A percentile compares a stretch with the other conserved stretches of the same genome.
Evolutionary conservation across 1,140 invertebrate species (phyloP).

Genomic region (Habropoda laboriosa): DNA sequence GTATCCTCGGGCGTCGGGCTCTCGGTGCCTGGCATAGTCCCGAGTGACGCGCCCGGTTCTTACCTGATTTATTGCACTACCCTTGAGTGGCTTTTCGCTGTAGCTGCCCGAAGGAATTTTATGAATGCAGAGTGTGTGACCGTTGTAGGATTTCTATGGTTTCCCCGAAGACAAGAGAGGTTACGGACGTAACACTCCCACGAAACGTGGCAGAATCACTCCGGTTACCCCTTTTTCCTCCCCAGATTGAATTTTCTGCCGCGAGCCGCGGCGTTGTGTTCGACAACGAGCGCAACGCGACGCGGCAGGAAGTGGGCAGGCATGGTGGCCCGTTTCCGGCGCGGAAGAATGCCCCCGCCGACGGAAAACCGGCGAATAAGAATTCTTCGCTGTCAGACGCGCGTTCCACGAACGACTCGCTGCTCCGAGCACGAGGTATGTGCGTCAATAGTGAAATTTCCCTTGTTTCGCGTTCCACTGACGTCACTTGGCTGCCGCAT

Average conservation of each 20-base stretch:
- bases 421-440: constrained; percentile 1
- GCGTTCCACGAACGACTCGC: neutral
- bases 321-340: neutral
- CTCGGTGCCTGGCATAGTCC: too few relatives aligned
- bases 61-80: too few relatives aligned
- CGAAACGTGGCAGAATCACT: neutral
- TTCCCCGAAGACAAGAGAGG: too few relatives aligned
- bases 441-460: constrained; percentile 4
- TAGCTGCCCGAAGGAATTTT: too few relatives aligned
- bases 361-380: constrained; percentile 21
- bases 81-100: too few relatives aligned
- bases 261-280: too few relatives aligned
- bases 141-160: too few relatives aligned
- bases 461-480: neutral
- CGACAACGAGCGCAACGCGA: neutral
- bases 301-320: neutral
- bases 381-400: constrained; percentile 28
- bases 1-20: too few relatives aligned
- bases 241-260: constrained; percentile 10
- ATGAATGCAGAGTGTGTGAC: too few relatives aligned
- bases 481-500: too few relatives aligned
- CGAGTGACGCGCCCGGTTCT: too few relatives aligned
- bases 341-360: constrained; percentile 3
- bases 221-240: neutral
- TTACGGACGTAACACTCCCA: too few relatives aligned